Base-by-base conservation (phyloP, 2,888 invertebrate genomes). In the Pterostichus madidus region DNA sequence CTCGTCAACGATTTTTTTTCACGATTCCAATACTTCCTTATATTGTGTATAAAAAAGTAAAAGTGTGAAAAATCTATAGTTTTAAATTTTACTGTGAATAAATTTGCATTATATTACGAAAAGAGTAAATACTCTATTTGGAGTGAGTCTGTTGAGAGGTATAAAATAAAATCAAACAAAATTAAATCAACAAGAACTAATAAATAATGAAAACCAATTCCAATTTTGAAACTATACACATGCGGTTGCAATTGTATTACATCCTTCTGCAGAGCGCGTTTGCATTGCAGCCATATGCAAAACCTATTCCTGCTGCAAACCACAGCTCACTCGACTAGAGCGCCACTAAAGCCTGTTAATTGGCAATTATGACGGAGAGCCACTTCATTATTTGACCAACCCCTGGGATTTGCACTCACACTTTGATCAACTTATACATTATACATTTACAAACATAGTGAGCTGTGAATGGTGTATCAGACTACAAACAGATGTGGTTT, bases 291-390 rank as follows among this genome's bases (percentile, higher is more conserved):
- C 6, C 17, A 10, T 39, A 71, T 71, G 68, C 1, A 71, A 39
- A 71, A 44, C 68, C 44, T 44, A 39, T 15, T 6, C 13, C 17
- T 5, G 13, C 15, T 17, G 56, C 17, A 17, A 10, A 15, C 13
- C 56, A 17, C 56, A 56, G 56, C 56, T 13, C 56, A 17, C 56
- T 71, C 17, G 44, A 71, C 17, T 71, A 39, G 8, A 6, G 44
- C 68, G 7, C 44, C 75, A 52, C 44, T 80, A 80, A 80, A 53
- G 80, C 71, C 35, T 8, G 80, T 80, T 80, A 80, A 80, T 80
- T 80, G 80, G 71, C 80, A 80, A 80, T 80, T 80, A 80, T 80
- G 80, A 80, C 71, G 35, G 35, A 73, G 73, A n/a, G 44, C 71
- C 80, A 73, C 56, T 80, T 71, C 80, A 80, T 80, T 80, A 80